phyloP scores from a whole-genome alignment of 2,888 invertebrate species.

The Elegia similella region DNA sequence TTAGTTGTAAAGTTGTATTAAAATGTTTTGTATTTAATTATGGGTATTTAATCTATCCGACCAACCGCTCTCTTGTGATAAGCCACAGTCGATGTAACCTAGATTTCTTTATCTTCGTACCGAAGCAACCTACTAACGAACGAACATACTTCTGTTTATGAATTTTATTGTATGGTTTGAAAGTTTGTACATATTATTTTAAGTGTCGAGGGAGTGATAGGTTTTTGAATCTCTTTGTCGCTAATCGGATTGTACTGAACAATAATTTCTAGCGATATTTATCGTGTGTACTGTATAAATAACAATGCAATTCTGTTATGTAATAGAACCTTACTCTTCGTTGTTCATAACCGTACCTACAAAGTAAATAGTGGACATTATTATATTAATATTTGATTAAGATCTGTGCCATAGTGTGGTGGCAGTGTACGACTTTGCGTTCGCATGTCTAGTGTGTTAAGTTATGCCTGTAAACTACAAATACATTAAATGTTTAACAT shows the following conservation, averaged over 20 bases:
- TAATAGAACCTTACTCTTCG: slow-evolving; percentile 21
- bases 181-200: slow-evolving; percentile 79
- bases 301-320: slow-evolving; percentile 17
- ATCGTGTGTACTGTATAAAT: slow-evolving; percentile 7
- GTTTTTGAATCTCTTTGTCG: slow-evolving; percentile 75
- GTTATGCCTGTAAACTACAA: slow-evolving; percentile 69
- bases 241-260: slow-evolving; percentile 43
- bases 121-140: slow-evolving; percentile 51
- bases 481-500: slow-evolving; percentile 64
- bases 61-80: slow-evolving; percentile 78
- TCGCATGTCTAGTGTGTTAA: slow-evolving; percentile 67
- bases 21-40: slow-evolving; percentile 78
- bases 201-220: slow-evolving; percentile 76
- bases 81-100: slow-evolving; percentile 64
- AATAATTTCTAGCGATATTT: slow-evolving; percentile 1
- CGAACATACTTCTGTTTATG: slow-evolving; percentile 51
- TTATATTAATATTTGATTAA: slow-evolving; percentile 51
- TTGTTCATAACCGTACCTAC: slow-evolving; percentile 33
- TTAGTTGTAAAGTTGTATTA: slow-evolving; percentile 81
- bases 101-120: slow-evolving; percentile 57
- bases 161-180: slow-evolving; percentile 71
- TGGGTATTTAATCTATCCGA: slow-evolving; percentile 75
- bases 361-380: slow-evolving; percentile 50
- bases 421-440: slow-evolving; percentile 70
- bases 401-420: slow-evolving; percentile 79